Evolutionary conservation across 2,888 invertebrate species (phyloP).

Genomic region (Dorcus parallelipipedus): DNA sequence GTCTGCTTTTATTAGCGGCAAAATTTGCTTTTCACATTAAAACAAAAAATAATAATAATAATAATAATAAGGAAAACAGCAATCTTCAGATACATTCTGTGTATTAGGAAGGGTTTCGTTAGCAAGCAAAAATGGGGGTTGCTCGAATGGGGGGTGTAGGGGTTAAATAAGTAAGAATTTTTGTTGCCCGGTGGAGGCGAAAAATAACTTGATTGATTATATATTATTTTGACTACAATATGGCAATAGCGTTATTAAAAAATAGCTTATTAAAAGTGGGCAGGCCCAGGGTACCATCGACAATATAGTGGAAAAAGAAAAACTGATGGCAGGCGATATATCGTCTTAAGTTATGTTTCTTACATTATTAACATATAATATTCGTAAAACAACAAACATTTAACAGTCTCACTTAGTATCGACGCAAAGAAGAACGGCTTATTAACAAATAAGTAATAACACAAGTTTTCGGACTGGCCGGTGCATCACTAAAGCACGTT

Average conservation of each 20-base stretch:
- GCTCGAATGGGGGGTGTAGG: too few relatives aligned
- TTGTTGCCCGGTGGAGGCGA: not conserved
- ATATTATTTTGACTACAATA: constrained; percentile 24
- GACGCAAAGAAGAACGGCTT: constrained; percentile 1
- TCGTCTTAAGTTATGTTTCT: constrained; percentile 5
- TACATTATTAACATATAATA: constrained; percentile 21
- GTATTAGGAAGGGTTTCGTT: too few relatives aligned
- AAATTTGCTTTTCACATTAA: too few relatives aligned
- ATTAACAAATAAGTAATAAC: not conserved
- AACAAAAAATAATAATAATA: too few relatives aligned
- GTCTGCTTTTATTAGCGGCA: too few relatives aligned
- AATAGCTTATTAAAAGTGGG: constrained; percentile 19
- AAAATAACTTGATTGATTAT: constrained; percentile 21
- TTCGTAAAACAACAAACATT: constrained; percentile 26
- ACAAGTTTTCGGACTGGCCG: constrained; percentile 27
- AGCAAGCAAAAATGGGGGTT: too few relatives aligned
- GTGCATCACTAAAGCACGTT: constrained; percentile 24
- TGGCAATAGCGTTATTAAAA: constrained; percentile 22
- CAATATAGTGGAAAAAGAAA: constrained; percentile 5
- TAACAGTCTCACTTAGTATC: constrained; percentile 29
- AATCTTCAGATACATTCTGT: too few relatives aligned
- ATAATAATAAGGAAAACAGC: too few relatives aligned
- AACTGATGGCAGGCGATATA: constrained; percentile 18
- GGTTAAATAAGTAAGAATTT: too few relatives aligned
- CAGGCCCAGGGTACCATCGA: constrained; percentile 18